Percentiles rank a stretch among this genome's conserved stretches.
Evolutionary conservation across 1,140 invertebrate species (phyloP).

Genomic region (Pseudoatta argentina): DNA sequence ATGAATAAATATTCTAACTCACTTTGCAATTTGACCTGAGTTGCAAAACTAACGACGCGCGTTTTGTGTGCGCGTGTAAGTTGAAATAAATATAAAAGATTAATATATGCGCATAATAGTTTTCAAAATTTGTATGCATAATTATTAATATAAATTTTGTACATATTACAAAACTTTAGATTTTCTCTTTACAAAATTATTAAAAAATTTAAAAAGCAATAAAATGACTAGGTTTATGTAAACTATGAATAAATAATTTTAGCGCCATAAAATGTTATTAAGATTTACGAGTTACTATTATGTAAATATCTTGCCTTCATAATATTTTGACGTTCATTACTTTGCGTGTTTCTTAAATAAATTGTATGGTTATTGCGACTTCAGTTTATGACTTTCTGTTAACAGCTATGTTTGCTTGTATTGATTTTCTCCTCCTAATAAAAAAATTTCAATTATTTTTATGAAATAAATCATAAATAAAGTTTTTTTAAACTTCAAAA

Average conservation of each 20-base stretch:
- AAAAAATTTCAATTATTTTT: not conserved
- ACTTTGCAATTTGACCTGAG: not conserved
- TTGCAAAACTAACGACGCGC: not conserved
- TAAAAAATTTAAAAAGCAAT: not conserved
- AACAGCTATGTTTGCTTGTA: not conserved
- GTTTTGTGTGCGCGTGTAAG: not conserved
- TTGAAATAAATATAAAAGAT: slow-evolving; percentile 20
- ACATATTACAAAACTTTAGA: not conserved
- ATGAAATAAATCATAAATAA: not conserved
- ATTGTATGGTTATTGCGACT: not conserved
- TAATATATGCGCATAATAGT: not conserved
- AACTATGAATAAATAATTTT: slow-evolving; percentile 29
- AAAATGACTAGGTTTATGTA: not conserved
- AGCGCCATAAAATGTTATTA: not conserved
- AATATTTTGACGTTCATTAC: slow-evolving; percentile 21
- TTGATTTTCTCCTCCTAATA: not conserved
- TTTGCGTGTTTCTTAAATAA: slow-evolving; percentile 12
- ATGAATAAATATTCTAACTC: not conserved
- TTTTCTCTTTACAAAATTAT: slow-evolving; percentile 12
- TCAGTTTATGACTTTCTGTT: slow-evolving; percentile 19
- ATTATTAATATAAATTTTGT: no score
- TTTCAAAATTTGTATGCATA: not conserved
- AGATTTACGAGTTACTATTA: slow-evolving; percentile 9
- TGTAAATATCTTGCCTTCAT: slow-evolving; percentile 14
- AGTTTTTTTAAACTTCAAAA: not conserved